Evolutionary conservation across 2,888 invertebrate genomes (phyloP), one percentile per base, ranked within the genome.

Genomic region (Lasioglossum calceatum): DNA sequence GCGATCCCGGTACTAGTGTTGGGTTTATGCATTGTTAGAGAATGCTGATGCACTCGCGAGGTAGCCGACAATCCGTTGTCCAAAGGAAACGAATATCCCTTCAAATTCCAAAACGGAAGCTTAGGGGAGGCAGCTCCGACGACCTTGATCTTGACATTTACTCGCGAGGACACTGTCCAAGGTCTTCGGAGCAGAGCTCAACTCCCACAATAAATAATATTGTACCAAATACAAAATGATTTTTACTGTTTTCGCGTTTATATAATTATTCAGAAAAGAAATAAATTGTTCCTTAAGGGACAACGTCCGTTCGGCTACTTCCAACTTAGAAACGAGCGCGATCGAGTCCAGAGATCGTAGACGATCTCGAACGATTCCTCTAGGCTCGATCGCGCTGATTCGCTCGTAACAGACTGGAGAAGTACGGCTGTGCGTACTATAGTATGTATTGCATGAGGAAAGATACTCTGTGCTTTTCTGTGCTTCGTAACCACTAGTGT

Each of bases 1-100:
- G 88, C 85, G 88, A 88, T 89, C 91, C 92, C 86, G 74, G 79
- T 88, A 84, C 77, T 83, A 79, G 78, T 74, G 54, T 81, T 79
- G 64, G 61, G 58, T 81, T 79, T 42, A 75, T 77, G 87, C 81
- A 78, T 89, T 78, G 82, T 39, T 50, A 78, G 81, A 84, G 84
- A 84, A 78, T 82, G 86, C 81, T 64, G 64, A 19, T 79, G 78
- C 77, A 79, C 58, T 44, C 75, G 39, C 72, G 64, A 79, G 76
- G 78, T 81, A 79, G 82, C 74, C 84, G 79, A 82, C 23, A n/a
- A 47, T 2, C 42, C n/a, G 78, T 77, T 74, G 36, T 58, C n/a
- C 36, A 2, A 23, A 3, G 7, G 39, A 36, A 1, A 4, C 36
- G 39, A 39, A n/a, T n/a, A 2, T 8, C 54, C 23, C 10, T 54